Evolutionary conservation across 2,888 invertebrate species (phyloP).

Genomic region (Apantesis nais): DNA sequence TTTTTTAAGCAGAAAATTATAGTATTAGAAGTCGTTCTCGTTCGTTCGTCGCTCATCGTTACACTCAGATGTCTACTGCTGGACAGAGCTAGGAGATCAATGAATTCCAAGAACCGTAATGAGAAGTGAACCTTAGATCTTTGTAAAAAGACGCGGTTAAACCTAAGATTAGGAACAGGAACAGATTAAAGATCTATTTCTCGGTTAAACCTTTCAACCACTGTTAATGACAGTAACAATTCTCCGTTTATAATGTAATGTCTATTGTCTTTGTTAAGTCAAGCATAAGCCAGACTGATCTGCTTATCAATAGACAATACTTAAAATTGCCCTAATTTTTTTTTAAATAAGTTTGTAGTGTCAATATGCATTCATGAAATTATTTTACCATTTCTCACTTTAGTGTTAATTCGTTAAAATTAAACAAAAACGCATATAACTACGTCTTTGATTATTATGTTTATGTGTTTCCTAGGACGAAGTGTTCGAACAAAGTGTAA

Average conservation of each 20-base stretch:
- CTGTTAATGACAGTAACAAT: neutral
- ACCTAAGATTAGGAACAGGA: neutral
- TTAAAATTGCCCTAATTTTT: neutral
- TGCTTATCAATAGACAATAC: slow-evolving; percentile 22
- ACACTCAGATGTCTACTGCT: too few relatives aligned
- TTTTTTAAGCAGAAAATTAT: too few relatives aligned
- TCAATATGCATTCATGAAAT: neutral
- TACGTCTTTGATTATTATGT: neutral
- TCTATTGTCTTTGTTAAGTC: neutral
- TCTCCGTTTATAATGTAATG: neutral
- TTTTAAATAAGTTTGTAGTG: neutral
- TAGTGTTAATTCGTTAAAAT: neutral
- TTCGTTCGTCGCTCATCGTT: too few relatives aligned
- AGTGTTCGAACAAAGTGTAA: too few relatives aligned
- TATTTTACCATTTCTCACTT: neutral
- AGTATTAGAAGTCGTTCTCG: too few relatives aligned
- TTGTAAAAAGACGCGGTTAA: neutral
- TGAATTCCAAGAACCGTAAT: too few relatives aligned
- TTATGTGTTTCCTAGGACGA: too few relatives aligned
- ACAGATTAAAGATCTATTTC: neutral
- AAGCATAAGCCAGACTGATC: slow-evolving; percentile 39
- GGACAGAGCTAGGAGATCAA: too few relatives aligned
- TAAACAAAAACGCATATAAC: neutral
- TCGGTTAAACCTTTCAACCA: neutral
- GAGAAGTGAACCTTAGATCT: neutral